Evolutionary conservation across 2,113 vertebrate species (phyloP).

Genomic region (Machaerirhynchus nigripectus): DNA sequence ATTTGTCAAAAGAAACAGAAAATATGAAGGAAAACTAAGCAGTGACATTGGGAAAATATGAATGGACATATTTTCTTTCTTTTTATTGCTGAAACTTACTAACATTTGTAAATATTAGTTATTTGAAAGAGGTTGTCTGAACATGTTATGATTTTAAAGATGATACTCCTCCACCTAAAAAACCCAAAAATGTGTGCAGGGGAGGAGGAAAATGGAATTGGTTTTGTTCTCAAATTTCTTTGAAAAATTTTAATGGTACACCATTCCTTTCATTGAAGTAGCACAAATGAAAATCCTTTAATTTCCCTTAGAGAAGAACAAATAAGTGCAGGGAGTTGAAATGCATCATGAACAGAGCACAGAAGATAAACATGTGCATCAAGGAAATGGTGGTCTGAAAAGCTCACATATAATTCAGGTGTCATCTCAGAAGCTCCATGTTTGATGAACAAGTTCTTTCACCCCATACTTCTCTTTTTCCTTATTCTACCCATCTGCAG

Average conservation of each 20-base stretch:
- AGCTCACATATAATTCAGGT: not conserved
- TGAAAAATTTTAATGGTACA: not conserved
- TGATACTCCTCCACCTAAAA: not conserved
- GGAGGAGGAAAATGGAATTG: not conserved
- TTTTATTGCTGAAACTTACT: not conserved
- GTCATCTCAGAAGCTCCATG: not conserved
- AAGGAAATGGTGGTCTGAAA: not conserved
- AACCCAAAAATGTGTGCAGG: rapidly evolving
- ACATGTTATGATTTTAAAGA: not conserved
- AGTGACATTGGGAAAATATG: not conserved
- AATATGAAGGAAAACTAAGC: not conserved
- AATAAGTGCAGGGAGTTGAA: not conserved
- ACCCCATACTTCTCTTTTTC: not conserved
- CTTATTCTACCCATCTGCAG: not conserved
- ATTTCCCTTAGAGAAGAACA: not conserved
- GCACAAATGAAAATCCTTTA: not conserved
- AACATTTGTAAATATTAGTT: not conserved
- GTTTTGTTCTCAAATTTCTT: not conserved
- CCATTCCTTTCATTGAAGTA: not conserved
- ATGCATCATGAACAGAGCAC: not conserved
- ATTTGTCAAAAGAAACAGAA: not conserved
- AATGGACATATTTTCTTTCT: not conserved
- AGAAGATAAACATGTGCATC: not conserved
- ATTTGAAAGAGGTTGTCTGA: not conserved
- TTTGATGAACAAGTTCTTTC: not conserved